These are phyloP conservation scores for Alexandromys oeconomus DNA, from an alignment of 2,797 vertebrate genomes.

Conservation along the genomic window DNA sequence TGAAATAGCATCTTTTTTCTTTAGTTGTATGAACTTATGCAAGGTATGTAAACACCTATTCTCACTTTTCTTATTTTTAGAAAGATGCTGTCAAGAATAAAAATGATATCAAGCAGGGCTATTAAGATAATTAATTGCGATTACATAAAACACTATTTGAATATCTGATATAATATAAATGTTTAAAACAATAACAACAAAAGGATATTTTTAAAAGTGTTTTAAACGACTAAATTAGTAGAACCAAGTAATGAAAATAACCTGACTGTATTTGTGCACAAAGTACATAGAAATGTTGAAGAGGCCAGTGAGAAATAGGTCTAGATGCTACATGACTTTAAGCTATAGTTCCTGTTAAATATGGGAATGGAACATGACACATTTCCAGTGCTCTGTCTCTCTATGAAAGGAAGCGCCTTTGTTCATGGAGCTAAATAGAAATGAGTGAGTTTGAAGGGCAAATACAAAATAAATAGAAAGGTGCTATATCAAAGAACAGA, in stretches of 20 bases:
- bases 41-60: background rate
- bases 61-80: background rate
- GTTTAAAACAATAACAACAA: background rate
- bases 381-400: conserved; percentile 36
- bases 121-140: conserved; percentile 38
- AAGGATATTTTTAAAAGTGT: background rate
- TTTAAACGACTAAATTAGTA: background rate
- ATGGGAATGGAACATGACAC: background rate
- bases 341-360: background rate
- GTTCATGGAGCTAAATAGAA: background rate
- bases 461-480: background rate
- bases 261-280: background rate
- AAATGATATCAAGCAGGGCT: background rate
- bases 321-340: background rate
- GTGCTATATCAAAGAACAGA: background rate
- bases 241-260: background rate
- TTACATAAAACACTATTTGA: conserved; percentile 29
- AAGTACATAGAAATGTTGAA: background rate
- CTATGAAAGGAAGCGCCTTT: background rate
- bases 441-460: conserved; percentile 19
- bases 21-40: background rate
- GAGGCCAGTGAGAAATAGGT: background rate
- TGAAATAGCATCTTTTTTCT: background rate
- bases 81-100: background rate
- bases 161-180: background rate